These are phyloP conservation scores for Columba livia DNA, from an alignment of 2,113 vertebrate genomes.

Conservation along the genomic window DNA sequence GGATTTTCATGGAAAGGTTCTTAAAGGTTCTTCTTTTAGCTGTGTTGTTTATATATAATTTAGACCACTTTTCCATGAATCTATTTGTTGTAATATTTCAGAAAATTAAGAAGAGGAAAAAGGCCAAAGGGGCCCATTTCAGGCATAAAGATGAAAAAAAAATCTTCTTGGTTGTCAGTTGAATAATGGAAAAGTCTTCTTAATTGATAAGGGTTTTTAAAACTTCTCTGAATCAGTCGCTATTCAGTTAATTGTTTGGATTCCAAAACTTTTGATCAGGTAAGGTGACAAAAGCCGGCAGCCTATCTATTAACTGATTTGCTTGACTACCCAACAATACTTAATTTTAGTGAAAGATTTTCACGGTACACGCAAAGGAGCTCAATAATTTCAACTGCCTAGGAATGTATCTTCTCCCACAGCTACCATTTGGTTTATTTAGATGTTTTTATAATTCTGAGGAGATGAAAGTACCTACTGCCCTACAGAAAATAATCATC, in stretches of 20 bases:
- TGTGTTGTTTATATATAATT: neutral
- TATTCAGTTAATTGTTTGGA: neutral
- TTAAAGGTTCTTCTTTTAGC: neutral
- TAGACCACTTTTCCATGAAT: neutral
- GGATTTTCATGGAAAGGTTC: neutral
- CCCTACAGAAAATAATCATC: constrained; percentile 23
- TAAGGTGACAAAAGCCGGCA: neutral
- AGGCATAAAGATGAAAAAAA: neutral
- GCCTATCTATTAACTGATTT: neutral
- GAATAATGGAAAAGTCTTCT: neutral
- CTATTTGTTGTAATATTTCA: neutral
- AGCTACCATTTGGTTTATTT: constrained; percentile 13
- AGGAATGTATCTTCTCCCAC: neutral
- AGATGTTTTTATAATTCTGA: constrained; percentile 19
- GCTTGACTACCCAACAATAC: neutral
- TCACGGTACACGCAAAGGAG: neutral
- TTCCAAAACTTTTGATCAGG: neutral
- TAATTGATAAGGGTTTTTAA: neutral
- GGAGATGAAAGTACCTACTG: constrained; percentile 13
- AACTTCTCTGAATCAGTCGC: neutral
- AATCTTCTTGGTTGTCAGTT: neutral
- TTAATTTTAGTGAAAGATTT: neutral
- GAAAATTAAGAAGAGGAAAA: neutral
- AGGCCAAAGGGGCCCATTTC: neutral
- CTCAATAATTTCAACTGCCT: neutral